phyloP scores from a whole-genome alignment of 2,113 vertebrate genomes.

The Rutilus rutilus region DNA sequence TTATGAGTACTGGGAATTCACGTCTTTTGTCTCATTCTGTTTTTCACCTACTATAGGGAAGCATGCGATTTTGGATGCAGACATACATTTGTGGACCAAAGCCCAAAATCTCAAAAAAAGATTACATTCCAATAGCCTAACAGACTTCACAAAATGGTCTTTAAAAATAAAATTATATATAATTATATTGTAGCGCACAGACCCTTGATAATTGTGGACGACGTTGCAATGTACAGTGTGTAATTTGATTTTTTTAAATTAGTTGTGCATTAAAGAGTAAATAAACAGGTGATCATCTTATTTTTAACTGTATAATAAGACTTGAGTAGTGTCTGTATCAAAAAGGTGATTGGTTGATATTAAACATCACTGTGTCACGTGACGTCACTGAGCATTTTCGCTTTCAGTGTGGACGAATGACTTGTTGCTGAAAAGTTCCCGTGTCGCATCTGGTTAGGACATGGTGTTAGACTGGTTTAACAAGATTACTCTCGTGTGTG shows the following conservation, averaged over 20 bases:
- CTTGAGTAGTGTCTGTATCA: background rate
- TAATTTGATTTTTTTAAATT: background rate
- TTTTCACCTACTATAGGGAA: too few species aligned
- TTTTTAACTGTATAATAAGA: background rate
- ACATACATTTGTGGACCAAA: background rate
- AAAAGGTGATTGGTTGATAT: background rate
- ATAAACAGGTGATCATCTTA: background rate
- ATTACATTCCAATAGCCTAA: background rate
- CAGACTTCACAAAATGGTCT: background rate
- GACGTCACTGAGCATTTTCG: constrained; percentile 34
- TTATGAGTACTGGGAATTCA: too few species aligned
- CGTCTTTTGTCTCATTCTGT: too few species aligned
- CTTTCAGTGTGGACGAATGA: constrained; percentile 52
- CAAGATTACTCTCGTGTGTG: constrained; percentile 27
- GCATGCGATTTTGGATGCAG: too few species aligned
- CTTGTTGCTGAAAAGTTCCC: background rate
- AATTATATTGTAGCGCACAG: too few species aligned
- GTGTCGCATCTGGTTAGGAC: constrained; percentile 11
- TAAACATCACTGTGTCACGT: constrained; percentile 39
- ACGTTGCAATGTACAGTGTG: background rate
- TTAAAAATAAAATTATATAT: too few species aligned
- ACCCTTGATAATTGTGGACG: too few species aligned
- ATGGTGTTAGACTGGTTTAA: constrained; percentile 41
- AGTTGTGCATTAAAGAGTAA: background rate
- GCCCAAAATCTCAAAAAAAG: background rate